Base-by-base conservation (phyloP, 1,140 invertebrate genomes). In the Venturia canescens region DNA sequence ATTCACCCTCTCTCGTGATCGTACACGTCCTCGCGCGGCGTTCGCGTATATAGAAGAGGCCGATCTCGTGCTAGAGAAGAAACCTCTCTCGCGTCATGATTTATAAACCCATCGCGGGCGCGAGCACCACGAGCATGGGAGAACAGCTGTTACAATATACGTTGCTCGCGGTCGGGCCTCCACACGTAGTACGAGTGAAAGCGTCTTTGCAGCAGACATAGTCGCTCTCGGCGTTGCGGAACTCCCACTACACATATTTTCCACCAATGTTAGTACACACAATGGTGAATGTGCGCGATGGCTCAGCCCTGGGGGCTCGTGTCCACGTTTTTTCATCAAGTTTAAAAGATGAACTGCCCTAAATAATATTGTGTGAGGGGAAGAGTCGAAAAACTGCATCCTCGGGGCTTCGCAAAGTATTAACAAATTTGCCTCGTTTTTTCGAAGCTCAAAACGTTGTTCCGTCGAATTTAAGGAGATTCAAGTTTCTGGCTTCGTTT, bases 61-160 rank as follows among this genome's bases (percentile, higher is more conserved):
- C 38, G 27, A 50, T 60, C 72, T 76, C 74, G 74, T 63, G 60
- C 60, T 63, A 63, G 60, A 63, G 60, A 63, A 63, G 60, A 26
- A 63, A 63, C 60, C 60, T 63, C 23, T 63, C 60, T 63, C 53
- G 34, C 15, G 3, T 60, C 72, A 81, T 81, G 80, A 81, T 81
- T 81, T 81, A 81, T 81, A 76, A 76, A 76, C 53, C 72, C 48
- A 76, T 76, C 72, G 38, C 29, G 69, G 27, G 60, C n/a, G 60
- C n/a, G 60, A 15, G 23, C 23, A 50, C 26, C 72, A 76, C 44
- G 79, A 80, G 69, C 60, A 77, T 77, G 67, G 63, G 75, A 81
- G 75, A 81, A 81, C 80, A 81, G 80, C 80, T 81, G 80, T 75
- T 78, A 50, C 71, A 76, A 81, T 81, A 81, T 78, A 27, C 34